Conservation (phyloP, 2,888 invertebrate genomes). For the Encarsia formosa region DNA sequence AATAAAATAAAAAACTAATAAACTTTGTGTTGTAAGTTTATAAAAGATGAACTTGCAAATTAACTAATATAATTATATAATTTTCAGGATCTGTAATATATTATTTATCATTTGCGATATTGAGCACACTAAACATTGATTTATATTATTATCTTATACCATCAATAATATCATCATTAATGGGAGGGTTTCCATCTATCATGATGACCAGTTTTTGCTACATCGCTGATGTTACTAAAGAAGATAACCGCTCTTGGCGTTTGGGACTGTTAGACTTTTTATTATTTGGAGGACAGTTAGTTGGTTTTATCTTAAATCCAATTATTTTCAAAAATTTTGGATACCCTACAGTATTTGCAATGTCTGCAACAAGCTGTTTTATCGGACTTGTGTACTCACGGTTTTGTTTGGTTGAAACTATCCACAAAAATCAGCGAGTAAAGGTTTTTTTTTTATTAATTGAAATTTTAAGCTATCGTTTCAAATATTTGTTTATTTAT, state of each 20-base stretch:
- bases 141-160: slow-evolving; percentile 12
- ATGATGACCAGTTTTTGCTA: slow-evolving; percentile 20
- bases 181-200: slow-evolving; percentile 25
- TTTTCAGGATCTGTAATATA: slow-evolving; percentile 9
- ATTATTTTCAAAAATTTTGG: slow-evolving; percentile 8
- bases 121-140: slow-evolving; percentile 9
- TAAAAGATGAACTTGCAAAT: too few relatives aligned
- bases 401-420: slow-evolving; percentile 12
- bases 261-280: slow-evolving; percentile 18
- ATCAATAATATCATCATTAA: slow-evolving; percentile 9
- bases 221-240: slow-evolving; percentile 14
- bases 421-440: not conserved
- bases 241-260: slow-evolving; percentile 16
- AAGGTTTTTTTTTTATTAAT: not conserved
- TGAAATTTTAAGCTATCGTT: not conserved
- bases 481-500: not conserved
- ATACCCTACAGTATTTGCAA: slow-evolving; percentile 12
- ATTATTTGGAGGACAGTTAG: slow-evolving; percentile 18
- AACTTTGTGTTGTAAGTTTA: too few relatives aligned
- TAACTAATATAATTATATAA: not conserved
- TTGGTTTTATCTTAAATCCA: slow-evolving; percentile 17
- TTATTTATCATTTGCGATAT: not conserved
- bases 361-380: slow-evolving; percentile 7
- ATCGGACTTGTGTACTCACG: slow-evolving; percentile 11
- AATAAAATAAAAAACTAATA: not conserved